Conservation (phyloP, 2,888 invertebrate species). For the Pilophorus perplexus region DNA sequence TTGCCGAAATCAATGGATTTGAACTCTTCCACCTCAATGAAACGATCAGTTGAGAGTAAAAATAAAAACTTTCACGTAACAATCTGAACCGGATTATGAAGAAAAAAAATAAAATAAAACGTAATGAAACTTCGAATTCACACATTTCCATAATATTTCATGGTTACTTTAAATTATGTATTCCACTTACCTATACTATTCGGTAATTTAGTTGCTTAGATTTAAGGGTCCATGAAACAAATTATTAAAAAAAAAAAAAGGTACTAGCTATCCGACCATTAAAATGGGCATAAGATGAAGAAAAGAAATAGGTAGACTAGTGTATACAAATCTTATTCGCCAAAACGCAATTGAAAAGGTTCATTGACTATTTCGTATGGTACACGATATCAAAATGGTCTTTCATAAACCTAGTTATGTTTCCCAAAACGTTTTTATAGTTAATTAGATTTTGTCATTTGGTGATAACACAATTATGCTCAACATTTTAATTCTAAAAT, state of each 20-base stretch:
- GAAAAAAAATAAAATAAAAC: too few relatives aligned
- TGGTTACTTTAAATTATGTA: too few relatives aligned
- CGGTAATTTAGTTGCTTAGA: constrained; percentile 30
- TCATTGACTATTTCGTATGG: constrained; percentile 30
- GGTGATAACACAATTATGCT: constrained; percentile 38
- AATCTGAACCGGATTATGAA: too few relatives aligned
- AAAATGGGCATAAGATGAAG: constrained; percentile 21
- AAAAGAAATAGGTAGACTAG: background rate
- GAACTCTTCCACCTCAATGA: too few relatives aligned
- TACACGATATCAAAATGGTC: constrained; percentile 36
- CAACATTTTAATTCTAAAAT: constrained; percentile 30
- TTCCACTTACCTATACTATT: constrained; percentile 24
- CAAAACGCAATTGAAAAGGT: constrained; percentile 16
- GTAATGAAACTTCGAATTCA: too few relatives aligned
- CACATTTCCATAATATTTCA: too few relatives aligned
- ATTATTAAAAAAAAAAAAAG: constrained; percentile 23
- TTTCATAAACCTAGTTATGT: constrained; percentile 37
- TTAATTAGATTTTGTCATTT: constrained; percentile 25
- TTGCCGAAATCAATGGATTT: too few relatives aligned
- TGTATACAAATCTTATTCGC: constrained; percentile 23
- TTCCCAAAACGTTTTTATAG: constrained; percentile 27
- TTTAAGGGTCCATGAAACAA: constrained; percentile 36
- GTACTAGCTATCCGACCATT: constrained; percentile 35
- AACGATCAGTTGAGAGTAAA: too few relatives aligned
- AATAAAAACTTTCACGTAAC: too few relatives aligned